phyloP scores from a whole-genome alignment of 2,113 vertebrate genomes.

The Brachyhypopomus occidentalis region DNA sequence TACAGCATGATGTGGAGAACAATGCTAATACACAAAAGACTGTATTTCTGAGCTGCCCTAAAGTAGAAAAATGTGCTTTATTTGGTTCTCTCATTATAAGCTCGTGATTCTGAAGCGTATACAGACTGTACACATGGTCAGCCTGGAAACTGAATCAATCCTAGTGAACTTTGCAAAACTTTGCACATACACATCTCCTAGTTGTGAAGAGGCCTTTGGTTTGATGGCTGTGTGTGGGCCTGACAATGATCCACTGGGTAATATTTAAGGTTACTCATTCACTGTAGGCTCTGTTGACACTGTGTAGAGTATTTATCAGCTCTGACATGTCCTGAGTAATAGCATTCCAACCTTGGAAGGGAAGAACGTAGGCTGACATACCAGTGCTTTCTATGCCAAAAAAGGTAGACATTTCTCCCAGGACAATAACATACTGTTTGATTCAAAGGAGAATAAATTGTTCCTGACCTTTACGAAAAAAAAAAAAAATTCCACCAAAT shows the following conservation, averaged over 20 bases:
- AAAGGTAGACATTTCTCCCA: constrained; percentile 35
- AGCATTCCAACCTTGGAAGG: not conserved
- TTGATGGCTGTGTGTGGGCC: not conserved
- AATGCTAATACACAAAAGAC: too few species aligned
- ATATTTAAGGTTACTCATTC: constrained; percentile 12
- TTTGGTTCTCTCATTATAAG: not conserved
- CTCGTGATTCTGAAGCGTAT: too few species aligned
- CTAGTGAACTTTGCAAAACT: not conserved
- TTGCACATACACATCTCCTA: not conserved
- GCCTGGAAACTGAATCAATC: not conserved
- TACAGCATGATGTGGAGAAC: too few species aligned
- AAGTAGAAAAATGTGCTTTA: not conserved
- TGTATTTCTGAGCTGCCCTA: not conserved
- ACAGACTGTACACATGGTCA: too few species aligned
- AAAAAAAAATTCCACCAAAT: not conserved
- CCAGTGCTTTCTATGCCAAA: constrained; percentile 11
- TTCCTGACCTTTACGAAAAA: not conserved
- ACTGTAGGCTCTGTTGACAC: not conserved
- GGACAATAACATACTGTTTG: constrained; percentile 29
- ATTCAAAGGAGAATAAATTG: not conserved
- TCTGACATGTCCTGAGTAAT: constrained; percentile 22
- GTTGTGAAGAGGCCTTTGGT: not conserved
- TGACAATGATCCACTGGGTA: not conserved
- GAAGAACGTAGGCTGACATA: constrained; percentile 27
- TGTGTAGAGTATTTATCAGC: constrained; percentile 18